Percentiles rank a stretch among this genome's conserved stretches.
Evolutionary conservation across 1,140 invertebrate genomes (phyloP).

Genomic region (Drepana arcuata): DNA sequence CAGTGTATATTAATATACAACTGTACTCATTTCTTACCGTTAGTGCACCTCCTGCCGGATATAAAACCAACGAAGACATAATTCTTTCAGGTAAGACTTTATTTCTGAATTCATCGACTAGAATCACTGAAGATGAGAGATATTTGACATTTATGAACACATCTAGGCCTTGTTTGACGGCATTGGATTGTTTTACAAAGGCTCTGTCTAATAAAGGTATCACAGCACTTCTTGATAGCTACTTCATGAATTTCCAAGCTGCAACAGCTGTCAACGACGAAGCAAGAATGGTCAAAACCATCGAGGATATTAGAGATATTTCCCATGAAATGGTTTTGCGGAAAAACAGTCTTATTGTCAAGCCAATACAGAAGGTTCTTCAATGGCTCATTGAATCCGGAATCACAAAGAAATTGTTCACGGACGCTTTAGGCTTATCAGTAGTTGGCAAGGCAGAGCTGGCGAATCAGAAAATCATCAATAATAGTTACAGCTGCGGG

Average conservation of each 20-base stretch:
- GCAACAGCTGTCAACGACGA: slow-evolving; percentile 33
- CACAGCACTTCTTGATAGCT: slow-evolving; percentile 26
- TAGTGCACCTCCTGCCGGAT: slow-evolving; percentile 26
- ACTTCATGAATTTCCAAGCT: slow-evolving; percentile 27
- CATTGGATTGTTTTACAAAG: slow-evolving; percentile 28
- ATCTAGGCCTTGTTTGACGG: slow-evolving; percentile 28
- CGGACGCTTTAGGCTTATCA: slow-evolving; percentile 38
- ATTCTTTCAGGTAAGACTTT: slow-evolving; percentile 25
- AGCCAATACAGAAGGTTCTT: slow-evolving; percentile 22
- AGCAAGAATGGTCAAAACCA: slow-evolving; percentile 30
- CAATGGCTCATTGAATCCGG: slow-evolving; percentile 40
- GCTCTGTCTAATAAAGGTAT: slow-evolving; percentile 29
- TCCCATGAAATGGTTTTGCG: slow-evolving; percentile 53
- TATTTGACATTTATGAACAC: slow-evolving; percentile 33
- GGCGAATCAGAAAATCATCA: slow-evolving; percentile 31
- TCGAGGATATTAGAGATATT: slow-evolving; percentile 31
- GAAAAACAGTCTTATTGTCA: slow-evolving; percentile 25
- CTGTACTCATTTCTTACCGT: slow-evolving; percentile 49
- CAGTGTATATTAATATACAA: slow-evolving; percentile 38
- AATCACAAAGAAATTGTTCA: slow-evolving; percentile 34
- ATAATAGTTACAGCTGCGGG: slow-evolving; percentile 42
- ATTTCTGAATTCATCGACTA: slow-evolving; percentile 22
- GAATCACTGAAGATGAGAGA: slow-evolving; percentile 37
- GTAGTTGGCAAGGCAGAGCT: slow-evolving; percentile 27
- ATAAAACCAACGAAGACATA: slow-evolving; percentile 35